Conservation (phyloP, 2,888 invertebrate genomes). For the Peribatodes rhomboidaria region DNA sequence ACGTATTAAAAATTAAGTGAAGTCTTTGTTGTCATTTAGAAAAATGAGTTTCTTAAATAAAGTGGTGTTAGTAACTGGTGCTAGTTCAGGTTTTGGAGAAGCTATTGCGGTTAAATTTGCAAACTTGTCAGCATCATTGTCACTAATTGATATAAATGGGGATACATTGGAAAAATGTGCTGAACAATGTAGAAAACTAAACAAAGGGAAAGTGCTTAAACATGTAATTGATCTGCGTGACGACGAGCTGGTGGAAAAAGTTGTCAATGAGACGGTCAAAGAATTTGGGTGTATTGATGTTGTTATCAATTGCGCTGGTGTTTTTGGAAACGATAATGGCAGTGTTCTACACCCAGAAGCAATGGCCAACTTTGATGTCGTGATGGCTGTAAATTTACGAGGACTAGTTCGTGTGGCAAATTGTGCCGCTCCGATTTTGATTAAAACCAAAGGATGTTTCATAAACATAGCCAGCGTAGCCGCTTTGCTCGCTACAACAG, state of each 20-base stretch:
- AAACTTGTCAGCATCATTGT: slow-evolving; percentile 58
- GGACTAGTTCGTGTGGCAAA: slow-evolving; percentile 55
- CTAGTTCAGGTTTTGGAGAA: slow-evolving; percentile 62
- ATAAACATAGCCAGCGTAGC: slow-evolving; percentile 60
- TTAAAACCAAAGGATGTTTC: slow-evolving; percentile 59
- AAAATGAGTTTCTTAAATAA: slow-evolving; percentile 62
- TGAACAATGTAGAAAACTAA: slow-evolving; percentile 53
- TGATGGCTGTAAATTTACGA: slow-evolving; percentile 58
- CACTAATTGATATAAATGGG: slow-evolving; percentile 55
- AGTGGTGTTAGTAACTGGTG: slow-evolving; percentile 62
- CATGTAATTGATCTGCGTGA: slow-evolving; percentile 54
- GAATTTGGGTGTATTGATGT: slow-evolving; percentile 59
- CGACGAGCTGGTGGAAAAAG: slow-evolving; percentile 53
- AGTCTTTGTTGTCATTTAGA: slow-evolving; percentile 20
- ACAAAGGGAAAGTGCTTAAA: slow-evolving; percentile 54
- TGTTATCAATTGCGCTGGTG: slow-evolving; percentile 60
- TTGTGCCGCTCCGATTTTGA: slow-evolving; percentile 49
- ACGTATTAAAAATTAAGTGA: slow-evolving; percentile 33
- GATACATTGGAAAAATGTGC: slow-evolving; percentile 51
- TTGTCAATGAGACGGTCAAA: slow-evolving; percentile 50
- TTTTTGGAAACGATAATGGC: slow-evolving; percentile 40
- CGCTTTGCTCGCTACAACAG: slow-evolving; percentile 23
- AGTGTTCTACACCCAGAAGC: slow-evolving; percentile 49
- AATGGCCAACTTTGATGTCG: slow-evolving; percentile 54
- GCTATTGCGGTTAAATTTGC: slow-evolving; percentile 59